phyloP scores from a whole-genome alignment of 1,140 invertebrate species.

The Ericerus pela region DNA sequence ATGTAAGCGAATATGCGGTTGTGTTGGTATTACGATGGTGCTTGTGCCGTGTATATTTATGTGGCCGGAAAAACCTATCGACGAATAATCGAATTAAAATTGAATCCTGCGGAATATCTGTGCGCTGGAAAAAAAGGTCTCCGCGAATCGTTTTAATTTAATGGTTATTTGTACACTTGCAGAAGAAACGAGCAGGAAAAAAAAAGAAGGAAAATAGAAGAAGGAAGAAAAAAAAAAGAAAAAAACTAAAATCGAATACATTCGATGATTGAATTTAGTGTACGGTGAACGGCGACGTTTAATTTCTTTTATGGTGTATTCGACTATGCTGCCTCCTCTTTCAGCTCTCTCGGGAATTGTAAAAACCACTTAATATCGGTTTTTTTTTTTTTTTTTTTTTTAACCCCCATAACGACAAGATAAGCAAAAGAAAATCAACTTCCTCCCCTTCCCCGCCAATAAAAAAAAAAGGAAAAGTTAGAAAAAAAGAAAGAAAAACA shows the following conservation, averaged over 20 bases:
- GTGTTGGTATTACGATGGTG: neutral
- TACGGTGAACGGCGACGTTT: conserved; percentile 4
- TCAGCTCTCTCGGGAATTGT: neutral
- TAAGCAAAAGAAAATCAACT: neutral
- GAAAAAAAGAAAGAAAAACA: too few relatives aligned
- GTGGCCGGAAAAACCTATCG: conserved; percentile 2
- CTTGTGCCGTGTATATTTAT: too few relatives aligned
- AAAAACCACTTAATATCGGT: conserved; percentile 10
- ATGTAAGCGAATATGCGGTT: too few relatives aligned
- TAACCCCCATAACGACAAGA: neutral
- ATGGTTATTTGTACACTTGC: conserved; percentile 12
- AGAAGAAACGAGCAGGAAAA: too few relatives aligned
- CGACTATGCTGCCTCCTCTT: neutral
- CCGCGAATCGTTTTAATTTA: conserved; percentile 10
- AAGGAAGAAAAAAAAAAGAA: too few relatives aligned
- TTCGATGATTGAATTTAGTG: conserved; percentile 5
- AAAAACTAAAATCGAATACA: too few relatives aligned
- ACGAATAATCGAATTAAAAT: conserved; percentile 8
- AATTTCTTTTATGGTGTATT: conserved; percentile 10
- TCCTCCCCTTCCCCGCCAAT: neutral
- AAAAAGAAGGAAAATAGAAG: too few relatives aligned
- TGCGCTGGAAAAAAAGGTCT: neutral
- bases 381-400: too few relatives aligned
- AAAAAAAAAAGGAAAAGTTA: too few relatives aligned
- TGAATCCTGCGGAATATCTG: too few relatives aligned